Base-by-base conservation (phyloP, 2,888 invertebrate genomes). In the Griposia aprilina region DNA sequence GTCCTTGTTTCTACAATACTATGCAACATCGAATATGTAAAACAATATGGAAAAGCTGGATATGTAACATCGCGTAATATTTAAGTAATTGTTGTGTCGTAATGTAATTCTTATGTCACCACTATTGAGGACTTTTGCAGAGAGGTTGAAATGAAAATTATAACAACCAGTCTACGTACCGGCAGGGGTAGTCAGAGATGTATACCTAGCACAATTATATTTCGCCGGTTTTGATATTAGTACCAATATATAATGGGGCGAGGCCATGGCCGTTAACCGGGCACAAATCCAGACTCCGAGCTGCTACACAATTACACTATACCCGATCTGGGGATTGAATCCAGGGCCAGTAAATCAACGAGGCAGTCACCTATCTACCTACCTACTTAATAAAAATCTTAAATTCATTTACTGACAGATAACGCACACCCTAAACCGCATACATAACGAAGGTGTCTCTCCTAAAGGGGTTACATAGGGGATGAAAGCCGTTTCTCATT, bases 111-210 rank as follows among this genome's bases (percentile, higher is more conserved):
- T 59, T 62, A 50, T 75, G 63, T n/a, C 63, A 71, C 41, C 36
- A 30, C 26, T 26, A 23, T 41, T 66, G 41, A 50, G 23, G 17
- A 62, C n/a, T 65, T 36, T 36, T 77, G 8, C n/a, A 36, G 30
- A n/a, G 45, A 65, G 65, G 77, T 77, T 77, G 65, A 45, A 52
- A 76, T 76, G 36, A 36, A 15, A 73, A 73, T 73, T 50, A 41
- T 41, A 69, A 69, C 20, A 68, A 36, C 30, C 30, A 36, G 30
- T 36, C 30, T 36, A 48, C 17, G 30, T 48, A 26, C 11, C 6
- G 41, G 26, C 8, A 26, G 13, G 30, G 20, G 20, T 48, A 26
- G 26, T 20, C n/a, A 7, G 45, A n/a, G 73, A 30, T 55, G 26
- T 41, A 20, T 20, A 59, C 13, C 11, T 57, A 55, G 30, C 11